Percentiles rank a stretch among this genome's conserved stretches.
Conservation (phyloP, 2,113 vertebrate genomes). For the Elephantulus edwardii region DNA sequence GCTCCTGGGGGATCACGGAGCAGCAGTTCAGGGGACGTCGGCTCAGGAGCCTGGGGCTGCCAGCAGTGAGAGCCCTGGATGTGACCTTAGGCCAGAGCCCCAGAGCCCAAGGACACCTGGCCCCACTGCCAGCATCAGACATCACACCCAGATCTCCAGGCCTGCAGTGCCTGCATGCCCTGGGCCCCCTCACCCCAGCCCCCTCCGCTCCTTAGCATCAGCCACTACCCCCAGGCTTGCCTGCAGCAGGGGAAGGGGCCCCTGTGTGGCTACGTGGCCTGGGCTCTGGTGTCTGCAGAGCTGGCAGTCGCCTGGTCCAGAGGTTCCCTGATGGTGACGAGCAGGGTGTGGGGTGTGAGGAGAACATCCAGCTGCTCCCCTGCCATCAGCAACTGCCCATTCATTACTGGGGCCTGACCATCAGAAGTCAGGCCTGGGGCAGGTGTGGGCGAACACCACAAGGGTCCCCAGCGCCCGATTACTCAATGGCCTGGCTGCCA, state of each 20-base stretch:
- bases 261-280: not conserved
- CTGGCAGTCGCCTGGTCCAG: too few species aligned
- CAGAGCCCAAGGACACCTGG: not conserved
- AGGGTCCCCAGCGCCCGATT: too few species aligned
- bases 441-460: too few species aligned
- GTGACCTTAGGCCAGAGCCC: not conserved
- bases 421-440: too few species aligned
- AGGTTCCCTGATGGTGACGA: not conserved
- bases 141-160: not conserved
- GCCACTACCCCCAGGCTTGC: not conserved
- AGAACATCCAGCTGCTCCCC: not conserved
- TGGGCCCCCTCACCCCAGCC: constrained; percentile 9
- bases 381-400: too few species aligned
- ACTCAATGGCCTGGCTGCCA: too few species aligned
- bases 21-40: constrained; percentile 72
- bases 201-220: not conserved
- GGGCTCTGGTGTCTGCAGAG: not conserved
- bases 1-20: constrained; percentile 62
- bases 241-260: not conserved
- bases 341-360: not conserved
- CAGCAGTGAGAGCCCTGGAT: not conserved
- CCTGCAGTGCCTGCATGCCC: not conserved
- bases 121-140: not conserved
- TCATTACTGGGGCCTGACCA: too few species aligned
- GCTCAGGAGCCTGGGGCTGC: constrained; percentile 37